These are phyloP conservation scores for Ooceraea biroi DNA, from an alignment of 1,140 invertebrate species.

Conservation along the genomic window DNA sequence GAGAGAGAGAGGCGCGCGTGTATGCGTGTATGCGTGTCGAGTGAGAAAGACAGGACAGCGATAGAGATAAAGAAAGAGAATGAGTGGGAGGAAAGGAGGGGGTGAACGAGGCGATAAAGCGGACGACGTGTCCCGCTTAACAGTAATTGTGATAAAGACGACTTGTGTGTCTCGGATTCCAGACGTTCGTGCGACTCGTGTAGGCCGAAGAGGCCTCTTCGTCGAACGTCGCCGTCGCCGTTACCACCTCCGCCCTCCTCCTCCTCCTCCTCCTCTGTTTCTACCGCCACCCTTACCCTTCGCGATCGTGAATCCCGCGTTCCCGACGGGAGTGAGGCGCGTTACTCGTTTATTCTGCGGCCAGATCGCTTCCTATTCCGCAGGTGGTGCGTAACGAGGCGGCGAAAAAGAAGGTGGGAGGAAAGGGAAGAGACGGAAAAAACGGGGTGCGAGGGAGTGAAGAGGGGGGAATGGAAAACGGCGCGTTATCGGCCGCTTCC, in stretches of 20 bases:
- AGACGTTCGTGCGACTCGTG: constrained; percentile 48
- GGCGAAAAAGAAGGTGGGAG: constrained; percentile 62
- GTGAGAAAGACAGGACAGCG: too few relatives aligned
- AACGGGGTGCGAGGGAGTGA: constrained; percentile 40
- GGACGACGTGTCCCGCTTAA: constrained; percentile 10
- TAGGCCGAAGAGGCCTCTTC: not conserved
- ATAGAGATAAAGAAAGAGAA: not conserved
- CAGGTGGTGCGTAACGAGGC: constrained; percentile 58
- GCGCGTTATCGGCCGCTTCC: constrained; percentile 73
- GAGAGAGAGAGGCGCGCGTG: too few relatives aligned
- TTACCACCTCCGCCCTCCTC: constrained; percentile 1
- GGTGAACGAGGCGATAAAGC: constrained; percentile 16
- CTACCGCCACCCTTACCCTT: constrained; percentile 1
- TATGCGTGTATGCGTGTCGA: not conserved
- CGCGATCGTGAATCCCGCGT: constrained; percentile 50
- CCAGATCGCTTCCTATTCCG: constrained; percentile 55
- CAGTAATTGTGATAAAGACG: constrained; percentile 60
- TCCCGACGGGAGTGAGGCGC: constrained; percentile 46
- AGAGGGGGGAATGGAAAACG: constrained; percentile 68
- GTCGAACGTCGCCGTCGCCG: constrained; percentile 25
- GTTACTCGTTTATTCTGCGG: constrained; percentile 59
- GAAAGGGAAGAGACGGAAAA: constrained; percentile 12
- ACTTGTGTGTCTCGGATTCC: constrained; percentile 67
- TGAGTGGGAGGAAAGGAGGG: not conserved
- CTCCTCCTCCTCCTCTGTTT: constrained; percentile 14